Evolutionary conservation across 2,113 vertebrate genomes (phyloP).

Genomic region (Hystrix cristata): DNA sequence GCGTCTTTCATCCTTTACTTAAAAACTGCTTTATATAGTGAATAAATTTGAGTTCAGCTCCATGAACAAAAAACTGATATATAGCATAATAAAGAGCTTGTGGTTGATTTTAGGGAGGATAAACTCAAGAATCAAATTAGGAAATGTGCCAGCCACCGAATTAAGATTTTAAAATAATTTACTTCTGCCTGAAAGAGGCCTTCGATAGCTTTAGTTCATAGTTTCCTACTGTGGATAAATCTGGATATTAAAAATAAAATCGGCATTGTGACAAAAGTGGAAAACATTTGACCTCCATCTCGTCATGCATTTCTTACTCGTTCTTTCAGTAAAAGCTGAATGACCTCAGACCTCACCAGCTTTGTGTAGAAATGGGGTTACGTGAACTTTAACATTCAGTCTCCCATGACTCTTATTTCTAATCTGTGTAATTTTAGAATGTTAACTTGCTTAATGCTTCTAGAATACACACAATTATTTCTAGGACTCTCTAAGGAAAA

Average conservation of each 20-base stretch:
- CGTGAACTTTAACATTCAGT: constrained; percentile 1
- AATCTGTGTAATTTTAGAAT: neutral
- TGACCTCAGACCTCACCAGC: neutral
- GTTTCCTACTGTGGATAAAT: neutral
- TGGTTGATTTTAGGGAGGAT: neutral
- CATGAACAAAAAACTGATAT: neutral
- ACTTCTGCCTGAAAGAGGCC: neutral
- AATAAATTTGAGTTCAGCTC: neutral
- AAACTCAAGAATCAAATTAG: constrained; percentile 1
- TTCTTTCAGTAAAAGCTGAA: constrained; percentile 10
- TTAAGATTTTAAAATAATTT: constrained; percentile 62
- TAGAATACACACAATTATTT: neutral
- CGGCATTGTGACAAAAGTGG: neutral
- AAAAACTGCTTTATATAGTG: neutral
- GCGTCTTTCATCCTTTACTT: neutral
- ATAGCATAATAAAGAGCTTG: neutral
- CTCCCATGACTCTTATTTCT: neutral
- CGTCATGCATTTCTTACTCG: neutral
- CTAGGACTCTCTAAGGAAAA: neutral
- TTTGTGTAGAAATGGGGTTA: constrained; percentile 24
- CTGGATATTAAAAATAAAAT: constrained; percentile 44
- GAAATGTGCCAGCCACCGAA: neutral
- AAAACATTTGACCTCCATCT: neutral
- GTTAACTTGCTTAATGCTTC: neutral
- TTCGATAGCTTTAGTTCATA: neutral